A percentile compares a stretch with the other conserved stretches of the same genome.
phyloP scores from a whole-genome alignment of 2,113 vertebrate genomes.

The Corvus moneduloides region DNA sequence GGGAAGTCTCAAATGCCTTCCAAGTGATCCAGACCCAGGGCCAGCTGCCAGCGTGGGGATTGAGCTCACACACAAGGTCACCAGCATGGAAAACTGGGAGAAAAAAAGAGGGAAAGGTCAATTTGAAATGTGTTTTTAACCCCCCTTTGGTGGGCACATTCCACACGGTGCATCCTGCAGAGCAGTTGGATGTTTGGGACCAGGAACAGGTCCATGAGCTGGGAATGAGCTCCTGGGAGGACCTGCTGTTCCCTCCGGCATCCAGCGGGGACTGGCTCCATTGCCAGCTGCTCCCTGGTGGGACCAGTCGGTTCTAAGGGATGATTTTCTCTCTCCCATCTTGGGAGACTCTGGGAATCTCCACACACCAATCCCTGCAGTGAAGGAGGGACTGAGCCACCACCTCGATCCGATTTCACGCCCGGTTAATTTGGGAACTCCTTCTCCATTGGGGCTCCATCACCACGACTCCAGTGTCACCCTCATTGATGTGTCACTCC shows the following conservation, averaged over 20 bases:
- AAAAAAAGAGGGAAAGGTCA: not conserved
- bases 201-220: not conserved
- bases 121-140: not conserved
- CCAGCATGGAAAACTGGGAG: not conserved
- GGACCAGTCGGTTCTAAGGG: fast-evolving
- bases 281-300: not conserved
- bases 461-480: fast-evolving
- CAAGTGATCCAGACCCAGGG: not conserved
- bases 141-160: fast-evolving
- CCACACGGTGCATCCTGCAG: not conserved
- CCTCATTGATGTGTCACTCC: not conserved
- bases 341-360: not conserved
- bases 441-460: not conserved
- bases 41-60: not conserved
- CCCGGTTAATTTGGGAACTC: not conserved
- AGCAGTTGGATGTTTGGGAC: fast-evolving
- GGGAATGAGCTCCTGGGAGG: not conserved
- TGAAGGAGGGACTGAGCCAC: not conserved
- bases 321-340: not conserved
- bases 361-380: not conserved
- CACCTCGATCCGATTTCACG: not conserved
- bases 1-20: not conserved
- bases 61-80: fast-evolving
- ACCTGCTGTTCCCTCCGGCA: not conserved
- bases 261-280: not conserved